Evolutionary conservation across 2,797 vertebrate species (phyloP), one percentile per base, ranked within the genome.

Genomic region (Anguilla marmorata): DNA sequence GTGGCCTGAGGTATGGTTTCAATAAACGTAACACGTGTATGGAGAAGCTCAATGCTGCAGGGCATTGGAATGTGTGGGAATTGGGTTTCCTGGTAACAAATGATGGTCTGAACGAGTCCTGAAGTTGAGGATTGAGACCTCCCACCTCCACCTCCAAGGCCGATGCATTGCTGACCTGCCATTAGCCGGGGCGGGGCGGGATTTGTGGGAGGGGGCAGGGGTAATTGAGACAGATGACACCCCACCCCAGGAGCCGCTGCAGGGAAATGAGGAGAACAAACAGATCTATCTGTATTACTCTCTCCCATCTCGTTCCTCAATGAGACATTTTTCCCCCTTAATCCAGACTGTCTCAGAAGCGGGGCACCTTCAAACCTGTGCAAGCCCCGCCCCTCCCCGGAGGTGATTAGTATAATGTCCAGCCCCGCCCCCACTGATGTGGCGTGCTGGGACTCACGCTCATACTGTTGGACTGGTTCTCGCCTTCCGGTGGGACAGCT

Each of bases 151-250:
- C n/a, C 66, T 30, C 66, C 8, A 8, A 69, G 63, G 0, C 63
- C 1, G 69, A 76, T 16, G 74, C 41, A 79, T 12, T 14, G 66
- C 19, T 30, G n/a, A 30, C 33, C 33, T 41, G 14, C 1, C 33
- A 79, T 79, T 41, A 19, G 6, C 37, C 41, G 9, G 19, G 41
- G 37, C 8, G 27, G 79, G 14, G 1, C 11, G n/a, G 16, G 33
- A 48, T 48, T 48, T n/a, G 16, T 21, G 24, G 79, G 41, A 0
- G 6, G 24, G 9, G 8, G 41, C 21, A 50, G 41, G 11, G 79
- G 41, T 82, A 82, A 82, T 82, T 82, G 79, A 45, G 79, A 82
- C 45, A 82, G 41, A 82, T 82, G 79, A 82, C 45, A 24, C 3
- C 76, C 41, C 45, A 0, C 37, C 79, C 41, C 45, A 9, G 21